These are phyloP conservation scores for Ageneiosus marmoratus DNA, from an alignment of 2,113 vertebrate species.

Conservation along the genomic window DNA sequence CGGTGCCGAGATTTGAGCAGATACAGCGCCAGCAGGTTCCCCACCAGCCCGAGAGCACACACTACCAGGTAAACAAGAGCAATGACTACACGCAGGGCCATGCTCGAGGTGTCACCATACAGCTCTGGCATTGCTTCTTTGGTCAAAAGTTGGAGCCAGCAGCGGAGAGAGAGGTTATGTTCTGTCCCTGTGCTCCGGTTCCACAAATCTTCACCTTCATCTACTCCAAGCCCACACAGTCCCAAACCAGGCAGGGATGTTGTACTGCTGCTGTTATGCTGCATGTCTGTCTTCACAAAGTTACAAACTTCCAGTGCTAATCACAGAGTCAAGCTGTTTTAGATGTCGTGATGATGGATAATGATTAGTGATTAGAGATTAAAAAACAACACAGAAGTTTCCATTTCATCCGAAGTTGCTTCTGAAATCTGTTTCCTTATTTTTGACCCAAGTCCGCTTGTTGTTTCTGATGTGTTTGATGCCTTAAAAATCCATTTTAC, in stretches of 20 bases:
- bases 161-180: slow-evolving; percentile 70
- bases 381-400: not conserved
- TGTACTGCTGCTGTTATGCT: slow-evolving; percentile 56
- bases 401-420: not conserved
- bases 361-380: not conserved
- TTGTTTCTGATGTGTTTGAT: not conserved
- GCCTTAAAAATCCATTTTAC: not conserved
- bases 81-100: slow-evolving; percentile 70
- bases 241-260: slow-evolving; percentile 32
- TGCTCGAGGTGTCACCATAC: slow-evolving; percentile 67
- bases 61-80: slow-evolving; percentile 75
- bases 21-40: slow-evolving; percentile 76
- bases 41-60: slow-evolving; percentile 76
- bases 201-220: slow-evolving; percentile 59
- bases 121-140: slow-evolving; percentile 67
- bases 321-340: not conserved
- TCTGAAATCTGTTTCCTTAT: not conserved
- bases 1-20: slow-evolving; percentile 70
- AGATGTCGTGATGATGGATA: not conserved
- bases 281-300: slow-evolving; percentile 28
- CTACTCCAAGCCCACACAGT: slow-evolving; percentile 60
- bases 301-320: not conserved
- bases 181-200: slow-evolving; percentile 48
- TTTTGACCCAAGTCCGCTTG: not conserved
- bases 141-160: slow-evolving; percentile 76